phyloP scores from a whole-genome alignment of 2,888 invertebrate species.

The Phymatocera aterrima region DNA sequence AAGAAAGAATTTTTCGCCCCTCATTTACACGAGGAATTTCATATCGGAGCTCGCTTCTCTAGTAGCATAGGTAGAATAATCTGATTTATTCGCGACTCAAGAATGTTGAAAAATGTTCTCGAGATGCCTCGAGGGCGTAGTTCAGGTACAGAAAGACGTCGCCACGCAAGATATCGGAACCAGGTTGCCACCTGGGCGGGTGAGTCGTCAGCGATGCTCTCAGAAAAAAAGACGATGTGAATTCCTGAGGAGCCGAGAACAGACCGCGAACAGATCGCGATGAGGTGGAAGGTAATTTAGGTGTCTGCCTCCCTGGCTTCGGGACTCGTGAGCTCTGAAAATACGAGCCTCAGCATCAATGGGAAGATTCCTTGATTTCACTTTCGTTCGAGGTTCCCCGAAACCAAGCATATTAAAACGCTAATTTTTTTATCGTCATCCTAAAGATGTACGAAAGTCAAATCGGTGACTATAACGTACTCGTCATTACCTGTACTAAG shows the following conservation, averaged over 20 bases:
- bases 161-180: conserved; percentile 47
- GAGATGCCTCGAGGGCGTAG: not conserved
- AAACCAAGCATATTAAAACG: not conserved
- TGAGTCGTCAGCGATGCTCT: conserved; percentile 44
- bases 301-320: not conserved
- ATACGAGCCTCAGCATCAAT: conserved; percentile 4
- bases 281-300: conserved; percentile 39
- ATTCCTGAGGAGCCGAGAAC: conserved; percentile 39
- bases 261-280: conserved; percentile 39
- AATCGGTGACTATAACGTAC: too few relatives aligned
- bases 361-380: not conserved
- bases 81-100: not conserved
- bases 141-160: not conserved
- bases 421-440: too few relatives aligned
- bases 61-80: too few relatives aligned
- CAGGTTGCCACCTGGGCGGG: conserved; percentile 51
- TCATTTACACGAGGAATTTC: not conserved
- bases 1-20: not conserved
- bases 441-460: too few relatives aligned
- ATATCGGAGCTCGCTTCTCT: too few relatives aligned
- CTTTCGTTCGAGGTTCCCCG: not conserved
- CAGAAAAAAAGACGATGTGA: conserved; percentile 17
- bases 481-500: too few relatives aligned
- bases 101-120: not conserved
- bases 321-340: not conserved